Base-by-base conservation (phyloP, 2,888 invertebrate species). In the Fissipunctia ypsillon region DNA sequence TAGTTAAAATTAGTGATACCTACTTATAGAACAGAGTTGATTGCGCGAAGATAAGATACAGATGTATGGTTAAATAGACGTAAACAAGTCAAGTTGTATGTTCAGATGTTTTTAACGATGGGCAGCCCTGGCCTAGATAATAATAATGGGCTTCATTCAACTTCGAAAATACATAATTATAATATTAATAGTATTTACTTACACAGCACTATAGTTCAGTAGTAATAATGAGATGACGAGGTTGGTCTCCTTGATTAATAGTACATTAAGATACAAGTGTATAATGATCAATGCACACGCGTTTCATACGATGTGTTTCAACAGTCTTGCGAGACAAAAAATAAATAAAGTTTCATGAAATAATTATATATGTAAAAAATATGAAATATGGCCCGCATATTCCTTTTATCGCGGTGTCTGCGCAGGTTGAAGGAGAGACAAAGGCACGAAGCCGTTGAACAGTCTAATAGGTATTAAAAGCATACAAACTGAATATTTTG, bases 121-220 rank as follows among this genome's bases (percentile, higher is more conserved):
- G 75, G 54, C 69, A 85, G 61, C 89, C 90, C 70, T 91, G 90
- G 87, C 91, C 91, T 83, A 88, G 75, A 87, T 90, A 74, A 81
- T 35, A 81, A 82, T 81, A 84, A 84, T 81, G 77, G 59, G 71
- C 43, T 73, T 70, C 63, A 81, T 85, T 83, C 64, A 83, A 83
- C 69, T 83, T 78, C 60, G 66, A 77, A 81, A 69, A 73, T 38
- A 59, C 28, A 52, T 77, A 35, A 9, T 38, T 38, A 16, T 28
- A n/a, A 69, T 50, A 75, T 73, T 69, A 60, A 68, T 84, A 61
- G 73, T 78, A 76, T 83, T 84, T 81, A 78, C 73, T 76, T 78
- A 59, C 31, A 69, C 64, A 68, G 19, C 68, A 76, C 73, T 73
- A 73, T 38, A 38, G 48, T 41, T 64, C 52, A 41, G 65, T 54